Base-by-base conservation (phyloP, 2,113 vertebrate species). In the Rhynchopsitta pachyrhyncha region DNA sequence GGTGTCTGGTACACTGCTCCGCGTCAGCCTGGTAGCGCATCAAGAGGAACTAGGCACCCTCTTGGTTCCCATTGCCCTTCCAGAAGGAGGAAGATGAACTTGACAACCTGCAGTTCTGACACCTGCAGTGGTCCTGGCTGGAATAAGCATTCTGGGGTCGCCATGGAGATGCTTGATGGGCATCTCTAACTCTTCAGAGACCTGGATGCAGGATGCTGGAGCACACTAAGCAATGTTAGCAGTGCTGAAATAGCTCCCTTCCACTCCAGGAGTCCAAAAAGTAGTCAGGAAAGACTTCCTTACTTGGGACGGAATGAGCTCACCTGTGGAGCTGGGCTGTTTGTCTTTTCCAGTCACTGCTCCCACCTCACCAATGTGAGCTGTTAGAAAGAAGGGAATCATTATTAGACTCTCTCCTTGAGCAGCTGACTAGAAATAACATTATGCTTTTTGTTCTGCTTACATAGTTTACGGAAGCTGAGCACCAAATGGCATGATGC, bases 401-500 rank as follows among this genome's bases (percentile, higher is more conserved):
- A 2, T 53, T 31, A 46, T 44, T 76, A 85, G 70, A 16, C 16
- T 78, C 28, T 28, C 44, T 60, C 22, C 66, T 91, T 1, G 3
- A 84, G 39, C 73, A 78, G 37, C 76, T 92, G 82, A 25, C n/a
- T 55, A 59, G 62, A 92, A 80, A 63, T 18, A 27, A 42, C 74
- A 39, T 41, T 49, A 17, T 62, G 41, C 19, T 64, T 73, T 69
- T 79, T 4, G 13, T 55, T 49, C 59, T 73, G 78, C 75, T 46
- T 20, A 44, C 47, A 31, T 27, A 29, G 49, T 28, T 44, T 81
- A 7, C 29, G 73, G 53, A 73, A 69, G 79, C 46, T 35, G 80
- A 49, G 50, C 1, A 5, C 27, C 0, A 0, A 90, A 66, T 8
- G 63, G 25, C 70, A n/a, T 0, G 0, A 39, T 0, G 4, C 41